Evolutionary conservation across 2,113 vertebrate genomes (phyloP).

Genomic region (Helogale parvula): DNA sequence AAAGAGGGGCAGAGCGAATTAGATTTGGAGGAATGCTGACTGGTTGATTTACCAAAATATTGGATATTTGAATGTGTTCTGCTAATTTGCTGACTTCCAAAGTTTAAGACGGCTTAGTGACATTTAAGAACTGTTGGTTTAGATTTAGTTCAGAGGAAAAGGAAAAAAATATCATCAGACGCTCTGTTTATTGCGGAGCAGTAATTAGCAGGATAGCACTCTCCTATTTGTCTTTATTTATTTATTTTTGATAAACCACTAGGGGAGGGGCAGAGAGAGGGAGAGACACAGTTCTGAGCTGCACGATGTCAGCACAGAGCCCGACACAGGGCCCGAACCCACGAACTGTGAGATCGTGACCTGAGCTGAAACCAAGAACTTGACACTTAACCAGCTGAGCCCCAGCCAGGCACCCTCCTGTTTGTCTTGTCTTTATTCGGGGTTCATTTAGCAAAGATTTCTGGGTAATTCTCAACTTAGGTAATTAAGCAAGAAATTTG

Average conservation of each 20-base stretch:
- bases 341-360: too few relatives aligned
- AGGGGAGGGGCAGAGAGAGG: too few relatives aligned
- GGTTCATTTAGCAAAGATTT: not conserved
- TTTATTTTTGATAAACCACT: too few relatives aligned
- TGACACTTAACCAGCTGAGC: too few relatives aligned
- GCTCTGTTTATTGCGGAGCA: not conserved
- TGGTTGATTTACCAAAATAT: not conserved
- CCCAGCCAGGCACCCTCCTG: not conserved
- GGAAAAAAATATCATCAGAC: not conserved
- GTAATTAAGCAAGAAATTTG: slow-evolving; percentile 9
- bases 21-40: not conserved
- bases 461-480: not conserved
- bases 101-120: not conserved
- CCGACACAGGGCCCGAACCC: too few relatives aligned
- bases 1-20: not conserved
- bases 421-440: not conserved
- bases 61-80: not conserved
- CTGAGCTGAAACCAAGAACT: too few relatives aligned
- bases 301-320: too few relatives aligned
- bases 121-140: not conserved
- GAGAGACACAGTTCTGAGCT: too few relatives aligned
- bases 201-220: not conserved
- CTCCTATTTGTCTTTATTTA: not conserved
- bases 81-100: not conserved
- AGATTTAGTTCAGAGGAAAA: not conserved